Evolutionary conservation across 1,140 invertebrate species (phyloP), one percentile per base, ranked within the genome.

Genomic region (Popillia japonica): DNA sequence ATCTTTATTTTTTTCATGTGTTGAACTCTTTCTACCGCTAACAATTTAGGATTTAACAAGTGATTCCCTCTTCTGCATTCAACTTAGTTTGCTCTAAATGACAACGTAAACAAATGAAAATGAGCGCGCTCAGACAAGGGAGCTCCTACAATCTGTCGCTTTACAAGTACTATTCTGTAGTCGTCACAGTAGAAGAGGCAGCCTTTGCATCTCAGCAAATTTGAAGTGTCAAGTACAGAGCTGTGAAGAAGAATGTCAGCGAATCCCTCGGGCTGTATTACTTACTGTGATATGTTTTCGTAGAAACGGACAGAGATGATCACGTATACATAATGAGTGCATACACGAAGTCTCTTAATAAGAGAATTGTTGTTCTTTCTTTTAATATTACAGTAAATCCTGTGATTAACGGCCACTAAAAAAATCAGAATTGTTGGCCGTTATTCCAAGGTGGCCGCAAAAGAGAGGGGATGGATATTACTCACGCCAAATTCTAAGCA

Each of bases 71-170:
- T 11, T 64, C 61, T 64, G 61, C 61, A 64, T 27, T 64, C 61
- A 48, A 48, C 44, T 48, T 48, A 48, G 61, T 64, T 17, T 20
- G 17, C 61, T 64, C 61, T 20, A 27, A 27, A 64, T 64, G 61
- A 64, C 61, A 64, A 64, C 61, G 75, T 59, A 76, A 44, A 59
- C 75, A 76, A 76, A 76, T 76, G 44, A 55, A 76, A 59, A 44
- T 17, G 75, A 40, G 48, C 75, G 41, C 17, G 75, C 44, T 59
- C 75, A 76, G 75, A 44, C 75, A 55, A 76, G 41, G 40, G 73
- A 20, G 75, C 61, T 64, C 41, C 48, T 76, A 59, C 41, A 76
- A 76, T 76, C 75, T 40, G 61, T 64, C 61, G 61, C 23, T 27
- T 64, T 64, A 64, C 61, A 64, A 64, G 61, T 64, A 27, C 61